Base-by-base conservation (phyloP, 30 jellyfish, hydroid and myxozoan genomes). In the Hydractinia echinata region DNA sequence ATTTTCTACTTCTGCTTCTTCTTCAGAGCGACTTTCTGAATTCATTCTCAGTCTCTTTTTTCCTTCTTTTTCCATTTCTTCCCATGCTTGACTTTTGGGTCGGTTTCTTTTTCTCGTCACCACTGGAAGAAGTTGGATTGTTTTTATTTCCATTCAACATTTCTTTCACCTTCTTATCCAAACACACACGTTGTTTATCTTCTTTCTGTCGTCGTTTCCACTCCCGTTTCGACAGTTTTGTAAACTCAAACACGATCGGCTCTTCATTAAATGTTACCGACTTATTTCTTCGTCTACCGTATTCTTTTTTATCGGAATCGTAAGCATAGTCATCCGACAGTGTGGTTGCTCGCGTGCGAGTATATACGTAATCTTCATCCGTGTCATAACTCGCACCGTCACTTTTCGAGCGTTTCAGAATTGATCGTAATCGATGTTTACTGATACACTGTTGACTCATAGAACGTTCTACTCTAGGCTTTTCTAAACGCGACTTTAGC, bases 251-350 rank as follows among this genome's bases (percentile, higher is more conserved):
- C 9, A 89, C 97, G 61, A 73, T 64, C 64, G 97, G 94, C 62
- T 82, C 91, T 4, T 86, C 87, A 53, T 76, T 84, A 67, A 89
- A 89, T 18, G 95, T 85, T 5, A 89, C 97, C 78, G 97, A 89
- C 72, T 89, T 89, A 64, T 82, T 70, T 14, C 97, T 86, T n/a
- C 79, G 67, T 30, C 95, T 86, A 8, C 81, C 50, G 73, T 48
- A 15, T 15, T 20, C 81, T 14, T 48, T 10, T 14, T 39, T 84
- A 14, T 79, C 61, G 10, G 86, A 58, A 6, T 15, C 13, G 21
- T 10, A 44, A 44, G 19, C 16, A 14, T 13, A 15, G 13, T 61
- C 60, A 10, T 61, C 83, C 8, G 83, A 55, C 50, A n/a, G n/a
- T 16, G 86, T 79, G 10, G 83, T 52, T 7, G 81, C 81, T 15